A percentile compares a stretch with the other conserved stretches of the same genome.
phyloP scores from a whole-genome alignment of 2,888 invertebrate species.

The Stenotaenia linearis region DNA sequence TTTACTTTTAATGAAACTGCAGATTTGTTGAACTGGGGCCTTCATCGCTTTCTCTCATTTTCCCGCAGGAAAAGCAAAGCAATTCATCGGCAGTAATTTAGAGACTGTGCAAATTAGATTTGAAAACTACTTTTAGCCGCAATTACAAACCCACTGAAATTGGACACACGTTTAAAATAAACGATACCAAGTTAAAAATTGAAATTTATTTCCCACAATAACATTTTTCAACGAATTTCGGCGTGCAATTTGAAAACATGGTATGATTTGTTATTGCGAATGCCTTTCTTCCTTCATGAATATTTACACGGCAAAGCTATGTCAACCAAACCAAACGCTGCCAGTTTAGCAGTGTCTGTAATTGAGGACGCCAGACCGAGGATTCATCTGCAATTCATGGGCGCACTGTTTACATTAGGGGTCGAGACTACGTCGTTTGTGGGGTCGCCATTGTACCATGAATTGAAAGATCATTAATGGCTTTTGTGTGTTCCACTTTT shows the following conservation, averaged over 20 bases:
- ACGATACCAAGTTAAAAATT: neutral
- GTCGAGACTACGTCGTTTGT: neutral
- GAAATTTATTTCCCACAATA: neutral
- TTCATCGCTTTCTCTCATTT: neutral
- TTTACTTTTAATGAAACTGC: neutral
- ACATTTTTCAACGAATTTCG: neutral
- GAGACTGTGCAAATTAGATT: neutral
- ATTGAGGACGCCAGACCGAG: neutral
- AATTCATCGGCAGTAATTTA: neutral
- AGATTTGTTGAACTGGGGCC: neutral
- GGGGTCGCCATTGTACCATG: neutral
- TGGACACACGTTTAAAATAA: neutral
- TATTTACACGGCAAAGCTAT: neutral
- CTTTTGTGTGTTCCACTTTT: neutral
- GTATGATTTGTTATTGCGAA: neutral
- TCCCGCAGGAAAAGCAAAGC: neutral
- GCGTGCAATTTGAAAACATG: neutral
- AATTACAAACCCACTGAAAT: neutral
- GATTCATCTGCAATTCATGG: neutral
- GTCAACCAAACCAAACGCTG: neutral
- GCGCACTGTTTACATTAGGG: neutral
- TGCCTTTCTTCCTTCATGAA: neutral
- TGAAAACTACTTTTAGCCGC: neutral
- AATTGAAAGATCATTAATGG: neutral
- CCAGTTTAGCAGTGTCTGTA: neutral